A percentile compares a stretch with the other conserved stretches of the same genome.
Evolutionary conservation across 2,888 invertebrate genomes (phyloP).

Genomic region (Piscicola geometra): DNA sequence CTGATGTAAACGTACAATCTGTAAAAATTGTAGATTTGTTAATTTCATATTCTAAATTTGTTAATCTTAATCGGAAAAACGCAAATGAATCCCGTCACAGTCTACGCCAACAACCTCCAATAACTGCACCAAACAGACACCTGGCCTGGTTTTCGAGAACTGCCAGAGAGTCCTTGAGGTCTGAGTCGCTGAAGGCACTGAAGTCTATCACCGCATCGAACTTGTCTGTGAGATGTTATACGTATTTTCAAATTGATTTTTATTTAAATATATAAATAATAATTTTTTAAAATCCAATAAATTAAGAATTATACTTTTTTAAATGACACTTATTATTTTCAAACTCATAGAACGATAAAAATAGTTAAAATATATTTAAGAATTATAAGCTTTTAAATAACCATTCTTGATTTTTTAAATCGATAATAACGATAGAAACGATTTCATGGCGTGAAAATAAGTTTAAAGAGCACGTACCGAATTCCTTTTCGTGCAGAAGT

Average conservation of each 20-base stretch:
- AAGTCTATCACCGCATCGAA: conserved; percentile 58
- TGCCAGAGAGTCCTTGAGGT: conserved; percentile 52
- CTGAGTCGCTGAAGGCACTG: conserved; percentile 53
- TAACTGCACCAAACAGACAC: background rate
- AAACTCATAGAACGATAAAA: background rate
- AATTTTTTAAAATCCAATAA: too few relatives aligned
- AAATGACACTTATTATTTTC: background rate
- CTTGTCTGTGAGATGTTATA: conserved; percentile 38
- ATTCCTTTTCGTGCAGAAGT: conserved; percentile 5
- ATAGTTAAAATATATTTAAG: conserved; percentile 2
- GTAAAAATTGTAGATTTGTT: too few relatives aligned
- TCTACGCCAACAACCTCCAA: too few relatives aligned
- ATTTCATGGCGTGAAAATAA: background rate
- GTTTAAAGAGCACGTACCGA: conserved; percentile 10
- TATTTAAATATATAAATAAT: too few relatives aligned
- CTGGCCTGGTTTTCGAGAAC: conserved; percentile 50
- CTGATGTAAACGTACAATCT: conserved; percentile 57
- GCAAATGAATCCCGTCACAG: too few relatives aligned
- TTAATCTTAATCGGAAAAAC: too few relatives aligned
- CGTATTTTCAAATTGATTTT: too few relatives aligned
- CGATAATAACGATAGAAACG: background rate
- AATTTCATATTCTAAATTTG: too few relatives aligned
- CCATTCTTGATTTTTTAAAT: background rate
- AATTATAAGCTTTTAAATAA: background rate
- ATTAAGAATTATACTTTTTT: too few relatives aligned